Conservation (phyloP, 2,888 invertebrate species). For the Acanthopleura granulata region DNA sequence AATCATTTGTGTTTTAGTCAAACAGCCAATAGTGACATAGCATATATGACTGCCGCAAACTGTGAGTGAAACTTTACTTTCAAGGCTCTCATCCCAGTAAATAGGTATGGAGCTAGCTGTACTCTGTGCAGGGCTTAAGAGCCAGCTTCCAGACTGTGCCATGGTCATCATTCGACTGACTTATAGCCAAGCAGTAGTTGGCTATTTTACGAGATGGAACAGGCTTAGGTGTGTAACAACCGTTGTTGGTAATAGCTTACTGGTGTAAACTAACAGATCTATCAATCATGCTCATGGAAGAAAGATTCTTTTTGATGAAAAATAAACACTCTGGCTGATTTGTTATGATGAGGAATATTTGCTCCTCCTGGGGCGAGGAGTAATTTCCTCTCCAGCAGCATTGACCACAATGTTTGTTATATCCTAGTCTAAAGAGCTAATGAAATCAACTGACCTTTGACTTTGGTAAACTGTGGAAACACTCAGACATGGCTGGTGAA, state of each 20-base stretch:
- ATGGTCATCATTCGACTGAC: too few species aligned
- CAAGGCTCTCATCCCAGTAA: too few species aligned
- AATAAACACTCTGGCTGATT: neutral
- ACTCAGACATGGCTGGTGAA: neutral
- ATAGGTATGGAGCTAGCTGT: too few species aligned
- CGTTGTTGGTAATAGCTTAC: neutral
- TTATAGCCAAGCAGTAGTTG: too few species aligned
- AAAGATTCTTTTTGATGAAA: slow-evolving; percentile 1
- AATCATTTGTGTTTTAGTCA: too few species aligned
- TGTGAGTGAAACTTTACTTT: too few species aligned
- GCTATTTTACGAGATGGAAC: too few species aligned
- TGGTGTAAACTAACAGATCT: neutral
- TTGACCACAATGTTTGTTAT: neutral
- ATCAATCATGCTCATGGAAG: neutral
- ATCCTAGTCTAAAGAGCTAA: neutral
- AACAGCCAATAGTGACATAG: too few species aligned
- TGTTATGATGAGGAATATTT: neutral
- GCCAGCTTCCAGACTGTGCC: too few species aligned
- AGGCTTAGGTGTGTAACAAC: too few species aligned
- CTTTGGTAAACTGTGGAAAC: neutral
- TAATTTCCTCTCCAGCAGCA: neutral
- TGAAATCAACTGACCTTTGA: neutral
- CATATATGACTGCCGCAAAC: too few species aligned
- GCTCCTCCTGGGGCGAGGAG: neutral
- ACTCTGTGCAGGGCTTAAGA: too few species aligned